Conservation (phyloP, 2,888 invertebrate species). For the Anarsia innoxiella region DNA sequence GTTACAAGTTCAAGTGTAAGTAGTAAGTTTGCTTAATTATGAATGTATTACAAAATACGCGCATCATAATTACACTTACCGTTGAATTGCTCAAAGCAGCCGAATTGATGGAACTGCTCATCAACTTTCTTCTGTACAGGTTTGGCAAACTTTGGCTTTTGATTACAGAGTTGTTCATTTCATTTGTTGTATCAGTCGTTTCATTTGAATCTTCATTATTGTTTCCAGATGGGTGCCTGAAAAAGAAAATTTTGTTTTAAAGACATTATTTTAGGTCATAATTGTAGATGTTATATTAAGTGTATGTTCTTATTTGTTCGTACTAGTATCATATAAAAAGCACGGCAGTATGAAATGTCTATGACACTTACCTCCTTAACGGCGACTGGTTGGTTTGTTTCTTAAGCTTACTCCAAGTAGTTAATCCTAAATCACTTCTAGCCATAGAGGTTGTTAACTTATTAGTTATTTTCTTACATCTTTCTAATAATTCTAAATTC, state of each 20-base stretch:
- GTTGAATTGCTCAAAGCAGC: conserved; percentile 81
- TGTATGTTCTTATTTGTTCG: too few relatives aligned
- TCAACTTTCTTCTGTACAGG: conserved; percentile 74
- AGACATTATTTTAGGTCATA: too few relatives aligned
- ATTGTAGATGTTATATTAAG: background rate
- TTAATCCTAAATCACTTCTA: conserved; percentile 90
- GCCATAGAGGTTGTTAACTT: conserved; percentile 86
- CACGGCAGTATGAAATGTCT: too few relatives aligned
- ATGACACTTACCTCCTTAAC: conserved; percentile 76
- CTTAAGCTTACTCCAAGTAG: conserved; percentile 91
- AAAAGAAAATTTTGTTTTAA: conserved; percentile 22
- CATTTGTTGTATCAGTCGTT: conserved; percentile 70
- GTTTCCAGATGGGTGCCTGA: conserved; percentile 85
- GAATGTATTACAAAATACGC: conserved; percentile 1
- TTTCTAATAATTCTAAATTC: conserved; percentile 72
- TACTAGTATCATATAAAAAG: too few relatives aligned
- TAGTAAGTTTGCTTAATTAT: conserved; percentile 16
- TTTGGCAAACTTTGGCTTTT: conserved; percentile 90
- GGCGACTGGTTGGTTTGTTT: conserved; percentile 80
- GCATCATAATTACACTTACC: conserved; percentile 65
- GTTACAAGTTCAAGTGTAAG: conserved; percentile 15
- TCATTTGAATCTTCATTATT: conserved; percentile 79
- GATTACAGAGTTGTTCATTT: conserved; percentile 75
- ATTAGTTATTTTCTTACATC: conserved; percentile 70
- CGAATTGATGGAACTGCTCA: conserved; percentile 68